phyloP scores from a whole-genome alignment of 2,113 vertebrate genomes.

The Planiliza haematocheilus region DNA sequence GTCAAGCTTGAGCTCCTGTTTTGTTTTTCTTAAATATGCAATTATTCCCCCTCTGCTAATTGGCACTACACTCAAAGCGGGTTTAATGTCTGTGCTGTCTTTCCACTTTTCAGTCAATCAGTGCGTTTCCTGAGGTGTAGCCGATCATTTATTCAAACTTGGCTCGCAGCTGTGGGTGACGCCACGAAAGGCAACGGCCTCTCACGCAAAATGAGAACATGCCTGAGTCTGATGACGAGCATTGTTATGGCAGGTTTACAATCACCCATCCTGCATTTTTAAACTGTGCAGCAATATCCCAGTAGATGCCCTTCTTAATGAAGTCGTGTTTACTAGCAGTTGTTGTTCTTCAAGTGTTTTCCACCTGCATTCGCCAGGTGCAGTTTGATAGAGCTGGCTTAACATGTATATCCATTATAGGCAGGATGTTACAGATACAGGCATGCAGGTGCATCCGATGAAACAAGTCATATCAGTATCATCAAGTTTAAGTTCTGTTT shows the following conservation, averaged over 20 bases:
- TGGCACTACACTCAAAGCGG: slow-evolving; percentile 25
- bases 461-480: too few relatives aligned
- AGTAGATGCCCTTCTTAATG: background rate
- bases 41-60: background rate
- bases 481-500: too few relatives aligned
- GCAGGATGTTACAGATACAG: too few relatives aligned
- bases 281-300: background rate
- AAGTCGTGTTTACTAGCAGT: too few relatives aligned
- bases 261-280: slow-evolving; percentile 32
- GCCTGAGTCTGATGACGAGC: slow-evolving; percentile 23
- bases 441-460: too few relatives aligned
- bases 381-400: too few relatives aligned
- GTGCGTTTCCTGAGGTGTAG: slow-evolving; percentile 53
- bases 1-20: slow-evolving; percentile 7
- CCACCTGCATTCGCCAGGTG: too few relatives aligned
- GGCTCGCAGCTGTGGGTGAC: slow-evolving; percentile 65
- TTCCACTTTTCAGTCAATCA: slow-evolving; percentile 66
- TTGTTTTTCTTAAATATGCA: slow-evolving; percentile 36
- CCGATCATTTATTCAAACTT: slow-evolving; percentile 75
- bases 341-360: too few relatives aligned
- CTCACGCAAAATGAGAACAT: background rate
- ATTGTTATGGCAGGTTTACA: slow-evolving; percentile 37
- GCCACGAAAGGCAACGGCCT: slow-evolving; percentile 66
- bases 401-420: too few relatives aligned
- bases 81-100: slow-evolving; percentile 46